Base-by-base conservation (phyloP, 2,113 vertebrate genomes). In the Toxotes jaculatrix region DNA sequence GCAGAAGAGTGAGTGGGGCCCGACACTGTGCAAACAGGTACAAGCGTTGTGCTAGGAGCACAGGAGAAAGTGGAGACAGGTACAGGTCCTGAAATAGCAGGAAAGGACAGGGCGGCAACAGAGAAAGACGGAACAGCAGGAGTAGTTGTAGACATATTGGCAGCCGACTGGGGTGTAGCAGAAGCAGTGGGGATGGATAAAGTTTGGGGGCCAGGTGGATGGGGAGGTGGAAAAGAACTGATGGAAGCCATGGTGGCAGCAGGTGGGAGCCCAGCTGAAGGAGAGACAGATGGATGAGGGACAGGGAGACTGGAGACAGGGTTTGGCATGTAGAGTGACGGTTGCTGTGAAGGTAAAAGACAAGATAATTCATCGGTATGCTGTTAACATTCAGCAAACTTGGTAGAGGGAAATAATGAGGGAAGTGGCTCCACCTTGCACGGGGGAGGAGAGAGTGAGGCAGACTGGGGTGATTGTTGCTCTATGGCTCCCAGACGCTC, bases 361-460 rank as follows among this genome's bases (percentile, higher is more conserved):
- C 23, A 55, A 32, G 45, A 43, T 49, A 16, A 62, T 10, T 14
- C 1, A 53, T 60, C 5, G n/a, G 45, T 23, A 12, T 56, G 65
- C 3, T 79, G 59, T 79, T 57, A 56, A 59, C 0, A 74, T 45
- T 38, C 12, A 45, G 31, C 7, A 1, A 60, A 53, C 19, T 34
- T 1, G 27, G 32, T 31, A 27, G 8, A 14, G 10, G 47, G 8
- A 51, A 38, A 42, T 16, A 9, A 1, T 67, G 0, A 34, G 12
- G 31, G 19, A 19, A 4, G 56, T 13, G 60, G n/a, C 4, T 23
- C 4, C 89, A 96, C 95, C 94, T 95, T 95, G 92, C 87, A 89
- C 3, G 93, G 93, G 65, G 97, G 95, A 0, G 97, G 95, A 14
- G 96, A 94, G 74, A 93, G 80, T 23, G 79, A 92, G 40, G 61